Evolutionary conservation across 2,797 vertebrate species (phyloP).

Genomic region (Avahi laniger): DNA sequence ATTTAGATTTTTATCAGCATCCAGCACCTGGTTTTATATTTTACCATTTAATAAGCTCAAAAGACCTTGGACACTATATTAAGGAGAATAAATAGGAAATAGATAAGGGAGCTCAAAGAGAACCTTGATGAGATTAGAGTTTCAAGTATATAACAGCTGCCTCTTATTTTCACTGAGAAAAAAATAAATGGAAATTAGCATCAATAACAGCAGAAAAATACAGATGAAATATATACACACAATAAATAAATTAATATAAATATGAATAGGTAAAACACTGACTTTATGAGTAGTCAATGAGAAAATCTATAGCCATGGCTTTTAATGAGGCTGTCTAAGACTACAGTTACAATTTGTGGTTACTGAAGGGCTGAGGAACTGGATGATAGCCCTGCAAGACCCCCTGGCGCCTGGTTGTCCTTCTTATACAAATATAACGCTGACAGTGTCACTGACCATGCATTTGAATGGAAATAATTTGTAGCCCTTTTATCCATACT

Average conservation of each 20-base stretch:
- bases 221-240: not conserved
- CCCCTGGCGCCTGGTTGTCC: not conserved
- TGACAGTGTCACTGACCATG: not conserved
- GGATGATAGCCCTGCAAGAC: not conserved
- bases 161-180: not conserved
- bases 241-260: not conserved
- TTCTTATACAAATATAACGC: not conserved
- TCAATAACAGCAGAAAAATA: not conserved
- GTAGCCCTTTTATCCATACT: not conserved
- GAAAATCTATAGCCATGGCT: not conserved
- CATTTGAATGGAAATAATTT: not conserved
- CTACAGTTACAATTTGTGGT: not conserved
- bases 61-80: not conserved
- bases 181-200: not conserved
- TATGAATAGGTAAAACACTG: conserved; percentile 8
- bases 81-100: not conserved
- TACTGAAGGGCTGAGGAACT: not conserved
- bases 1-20: not conserved
- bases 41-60: not conserved
- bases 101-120: not conserved
- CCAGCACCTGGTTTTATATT: not conserved
- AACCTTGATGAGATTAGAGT: not conserved
- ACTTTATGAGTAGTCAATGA: not conserved
- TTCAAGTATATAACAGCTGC: not conserved
- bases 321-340: not conserved